A percentile compares a stretch with the other conserved stretches of the same genome.
These are phyloP conservation scores for Neoaliturus tenellus DNA, from an alignment of 2,888 invertebrate genomes.

Conservation along the genomic window DNA sequence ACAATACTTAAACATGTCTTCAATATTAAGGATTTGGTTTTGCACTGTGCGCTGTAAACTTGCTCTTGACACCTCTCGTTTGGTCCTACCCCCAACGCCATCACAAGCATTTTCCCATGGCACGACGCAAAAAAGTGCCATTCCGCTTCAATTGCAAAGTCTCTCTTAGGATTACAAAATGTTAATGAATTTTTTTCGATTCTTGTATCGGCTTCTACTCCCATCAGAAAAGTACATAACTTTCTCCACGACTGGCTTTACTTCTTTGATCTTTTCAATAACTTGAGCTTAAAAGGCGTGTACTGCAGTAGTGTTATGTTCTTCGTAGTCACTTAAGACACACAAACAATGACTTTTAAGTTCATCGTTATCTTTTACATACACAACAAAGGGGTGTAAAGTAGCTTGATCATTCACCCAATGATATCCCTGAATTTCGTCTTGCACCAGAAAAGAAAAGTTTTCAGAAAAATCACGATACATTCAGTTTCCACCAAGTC, in stretches of 20 bases:
- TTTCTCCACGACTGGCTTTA: conserved; percentile 31
- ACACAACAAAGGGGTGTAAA: conserved; percentile 42
- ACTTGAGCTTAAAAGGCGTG: conserved; percentile 39
- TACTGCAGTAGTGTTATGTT: conserved; percentile 37
- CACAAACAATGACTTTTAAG: neutral
- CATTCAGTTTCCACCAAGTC: conserved; percentile 18
- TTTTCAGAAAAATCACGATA: conserved; percentile 49
- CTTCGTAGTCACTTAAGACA: neutral
- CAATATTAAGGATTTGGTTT: conserved; percentile 20
- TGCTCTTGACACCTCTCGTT: conserved; percentile 21
- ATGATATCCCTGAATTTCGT: conserved; percentile 48
- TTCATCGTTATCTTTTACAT: neutral
- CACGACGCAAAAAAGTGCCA: conserved; percentile 51
- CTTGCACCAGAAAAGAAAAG: conserved; percentile 42
- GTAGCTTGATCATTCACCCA: conserved; percentile 45
- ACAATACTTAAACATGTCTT: conserved; percentile 32
- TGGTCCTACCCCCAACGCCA: conserved; percentile 22
- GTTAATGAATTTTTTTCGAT: conserved; percentile 49
- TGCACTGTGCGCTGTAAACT: neutral
- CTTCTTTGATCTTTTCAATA: conserved; percentile 9
- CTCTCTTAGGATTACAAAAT: conserved; percentile 21
- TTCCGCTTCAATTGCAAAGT: conserved; percentile 32
- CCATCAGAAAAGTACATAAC: conserved; percentile 19
- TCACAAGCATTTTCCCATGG: conserved; percentile 44
- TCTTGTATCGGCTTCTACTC: conserved; percentile 43